These are phyloP conservation scores for Pheosia tremula DNA, from an alignment of 2,888 invertebrate species.

Conservation along the genomic window DNA sequence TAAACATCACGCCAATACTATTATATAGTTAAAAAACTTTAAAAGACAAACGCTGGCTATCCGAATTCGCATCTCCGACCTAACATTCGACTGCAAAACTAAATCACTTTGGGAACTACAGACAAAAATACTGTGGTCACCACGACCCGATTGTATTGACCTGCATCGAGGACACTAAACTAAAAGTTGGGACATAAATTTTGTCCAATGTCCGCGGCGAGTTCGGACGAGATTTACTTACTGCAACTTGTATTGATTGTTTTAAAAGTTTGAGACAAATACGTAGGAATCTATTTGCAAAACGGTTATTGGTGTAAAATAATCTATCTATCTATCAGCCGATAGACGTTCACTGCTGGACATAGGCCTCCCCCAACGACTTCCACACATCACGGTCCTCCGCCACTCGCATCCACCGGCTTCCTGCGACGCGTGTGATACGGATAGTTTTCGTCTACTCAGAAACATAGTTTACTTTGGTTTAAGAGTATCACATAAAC, in stretches of 20 bases:
- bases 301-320: background rate
- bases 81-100: constrained; percentile 19
- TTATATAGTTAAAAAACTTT: background rate
- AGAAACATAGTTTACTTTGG: no score
- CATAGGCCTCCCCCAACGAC: no score
- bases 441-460: no score
- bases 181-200: constrained; percentile 67
- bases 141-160: constrained; percentile 58
- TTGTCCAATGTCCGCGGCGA: constrained; percentile 50
- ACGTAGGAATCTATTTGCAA: constrained; percentile 13
- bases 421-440: no score
- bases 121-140: constrained; percentile 43
- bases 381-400: no score
- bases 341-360: no score
- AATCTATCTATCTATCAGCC: no score
- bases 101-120: constrained; percentile 31
- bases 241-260: constrained; percentile 28
- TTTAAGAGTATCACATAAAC: background rate
- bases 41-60: background rate
- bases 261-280: constrained; percentile 25
- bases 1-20: background rate
- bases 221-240: constrained; percentile 17
- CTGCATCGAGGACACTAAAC: constrained; percentile 56
- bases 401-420: no score
- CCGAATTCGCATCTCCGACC: constrained; percentile 5